Base-by-base conservation (phyloP, 1,140 invertebrate genomes). In the Triops cancriformis region DNA sequence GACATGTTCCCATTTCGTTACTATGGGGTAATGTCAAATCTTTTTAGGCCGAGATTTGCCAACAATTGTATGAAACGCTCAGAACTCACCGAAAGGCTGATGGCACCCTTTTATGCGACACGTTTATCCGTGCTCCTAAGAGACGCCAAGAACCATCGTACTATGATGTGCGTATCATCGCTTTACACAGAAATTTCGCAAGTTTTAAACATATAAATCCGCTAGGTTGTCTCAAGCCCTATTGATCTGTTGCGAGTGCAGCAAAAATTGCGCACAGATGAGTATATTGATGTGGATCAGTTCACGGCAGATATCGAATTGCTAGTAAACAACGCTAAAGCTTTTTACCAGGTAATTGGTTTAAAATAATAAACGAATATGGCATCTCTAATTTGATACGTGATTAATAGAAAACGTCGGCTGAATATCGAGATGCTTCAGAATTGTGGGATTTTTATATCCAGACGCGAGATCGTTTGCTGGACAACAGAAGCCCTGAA, bases 181-280 rank as follows among this genome's bases (percentile, higher is more conserved):
- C 18, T 81, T 80, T 76, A 78, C 80, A n/a, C 76, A 85, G 85
- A 76, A 83, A 83, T 28, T 85, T 85, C 26, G 86, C 87, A 9
- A 86, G 88, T 78, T 88, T 87, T 80, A 87, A 88, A 87, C 77
- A 82, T 85, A 94, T n/a, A 6, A 64, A 64, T 64, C 1, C 5
- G 14, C 23, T 64, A 64, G 51, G 51, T 64, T 75, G 95, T 98
- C 11, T 88, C 90, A 10, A 93, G 94, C 84, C 96, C 96, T 14
- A 98, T 98, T 82, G 96, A 98, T 85, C 86, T 98, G 79, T 84
- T 97, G 27, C 93, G 94, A 86, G 94, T 97, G 27, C 96, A 98
- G 85, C 96, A 98, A 82, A 98, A 98, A 86, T 84, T 98, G 18
- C 97, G 96, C 88, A 97, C 94, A 14, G 96, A 98, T 81, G 94